Conservation (phyloP, 1,140 invertebrate species). For the Thalassaphorura encarpata region DNA sequence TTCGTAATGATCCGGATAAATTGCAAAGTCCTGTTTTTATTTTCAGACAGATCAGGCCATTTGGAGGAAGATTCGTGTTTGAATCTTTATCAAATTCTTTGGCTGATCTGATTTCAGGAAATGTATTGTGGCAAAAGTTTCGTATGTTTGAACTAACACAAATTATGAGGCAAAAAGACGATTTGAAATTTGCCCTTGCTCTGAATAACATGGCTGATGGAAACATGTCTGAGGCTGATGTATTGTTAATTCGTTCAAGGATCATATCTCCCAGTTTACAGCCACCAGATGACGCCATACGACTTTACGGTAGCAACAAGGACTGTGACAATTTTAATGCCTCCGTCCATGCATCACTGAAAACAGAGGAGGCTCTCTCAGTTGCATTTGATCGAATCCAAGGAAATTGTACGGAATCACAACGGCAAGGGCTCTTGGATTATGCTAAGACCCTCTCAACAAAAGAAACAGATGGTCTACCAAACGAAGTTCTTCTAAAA, state of each 20-base stretch:
- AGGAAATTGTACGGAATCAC: background rate
- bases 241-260: background rate
- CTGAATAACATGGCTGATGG: conserved; percentile 8
- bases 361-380: background rate
- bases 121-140: background rate
- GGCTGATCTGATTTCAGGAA: background rate
- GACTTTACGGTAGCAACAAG: conserved; percentile 6
- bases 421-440: background rate
- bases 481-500: conserved; percentile 33
- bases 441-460: background rate
- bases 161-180: conserved; percentile 12
- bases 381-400: background rate
- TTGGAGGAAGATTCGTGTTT: conserved; percentile 1
- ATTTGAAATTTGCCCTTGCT: conserved; percentile 1
- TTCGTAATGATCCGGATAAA: conserved; percentile 28
- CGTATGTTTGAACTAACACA: conserved; percentile 1
- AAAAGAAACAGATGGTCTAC: conserved; percentile 32
- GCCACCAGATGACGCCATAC: background rate
- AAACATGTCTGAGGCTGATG: conserved; percentile 4
- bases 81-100: background rate
- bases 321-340: conserved; percentile 4
- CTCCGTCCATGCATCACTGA: background rate
- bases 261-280: background rate
- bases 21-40: conserved; percentile 33
- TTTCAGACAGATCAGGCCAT: conserved; percentile 33